phyloP scores from a whole-genome alignment of 2,888 invertebrate species.

The Philaethria dido region DNA sequence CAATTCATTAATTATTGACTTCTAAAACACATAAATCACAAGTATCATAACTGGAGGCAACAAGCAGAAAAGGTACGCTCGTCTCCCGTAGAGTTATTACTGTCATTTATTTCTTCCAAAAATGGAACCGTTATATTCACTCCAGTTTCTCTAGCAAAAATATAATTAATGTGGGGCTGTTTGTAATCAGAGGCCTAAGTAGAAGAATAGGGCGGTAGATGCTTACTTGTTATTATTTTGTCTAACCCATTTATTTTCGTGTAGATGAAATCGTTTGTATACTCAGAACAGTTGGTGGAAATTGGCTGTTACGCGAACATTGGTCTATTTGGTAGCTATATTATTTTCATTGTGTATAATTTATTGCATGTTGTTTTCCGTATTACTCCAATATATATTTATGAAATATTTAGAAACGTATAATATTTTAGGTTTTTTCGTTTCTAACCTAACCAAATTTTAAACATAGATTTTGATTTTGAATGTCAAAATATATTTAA shows the following conservation, averaged over 20 bases:
- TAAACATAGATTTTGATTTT: no score
- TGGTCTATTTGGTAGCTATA: background rate
- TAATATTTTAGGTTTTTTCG: background rate
- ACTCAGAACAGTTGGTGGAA: conserved; percentile 2
- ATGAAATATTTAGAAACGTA: background rate
- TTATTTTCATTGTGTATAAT: background rate
- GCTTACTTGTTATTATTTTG: conserved; percentile 29
- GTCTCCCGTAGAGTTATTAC: conserved; percentile 47
- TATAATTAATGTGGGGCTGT: conserved; percentile 76
- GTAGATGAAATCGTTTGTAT: conserved; percentile 4
- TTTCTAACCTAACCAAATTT: no score
- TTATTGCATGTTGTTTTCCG: background rate
- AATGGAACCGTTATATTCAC: conserved; percentile 69
- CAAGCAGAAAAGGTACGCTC: conserved; percentile 31
- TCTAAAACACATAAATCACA: conserved; percentile 25
- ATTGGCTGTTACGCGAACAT: conserved; percentile 9
- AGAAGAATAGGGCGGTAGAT: conserved; percentile 45
- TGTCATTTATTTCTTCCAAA: conserved; percentile 68
- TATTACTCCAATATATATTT: background rate
- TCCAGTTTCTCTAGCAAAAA: conserved; percentile 72
- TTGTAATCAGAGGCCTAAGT: conserved; percentile 73
- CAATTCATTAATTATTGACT: conserved; percentile 14
- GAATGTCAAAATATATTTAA: no score
- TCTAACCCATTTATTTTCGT: conserved; percentile 21
- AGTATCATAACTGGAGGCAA: conserved; percentile 23